Evolutionary conservation across 2,888 invertebrate species (phyloP).

Genomic region (Acronicta alni): DNA sequence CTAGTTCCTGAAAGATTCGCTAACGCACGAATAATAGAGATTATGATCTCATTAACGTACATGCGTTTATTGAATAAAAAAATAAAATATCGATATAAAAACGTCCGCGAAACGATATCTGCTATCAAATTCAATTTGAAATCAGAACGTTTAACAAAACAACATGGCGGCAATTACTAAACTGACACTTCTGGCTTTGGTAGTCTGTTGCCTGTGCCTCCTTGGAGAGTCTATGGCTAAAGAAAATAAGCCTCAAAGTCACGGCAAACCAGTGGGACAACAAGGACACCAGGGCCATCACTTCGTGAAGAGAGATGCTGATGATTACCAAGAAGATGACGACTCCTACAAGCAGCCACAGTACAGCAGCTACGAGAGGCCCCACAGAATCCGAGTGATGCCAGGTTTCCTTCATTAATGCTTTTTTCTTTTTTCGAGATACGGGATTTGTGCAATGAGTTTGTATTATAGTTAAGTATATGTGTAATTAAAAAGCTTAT

Average conservation of each 20-base stretch:
- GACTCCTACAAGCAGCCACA: constrained; percentile 53
- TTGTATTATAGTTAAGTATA: neutral
- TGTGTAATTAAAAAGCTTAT: constrained; percentile 29
- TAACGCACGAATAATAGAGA: constrained; percentile 16
- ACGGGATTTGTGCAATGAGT: constrained; percentile 36
- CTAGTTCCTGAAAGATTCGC: constrained; percentile 15
- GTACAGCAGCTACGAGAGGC: constrained; percentile 64
- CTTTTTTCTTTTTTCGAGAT: constrained; percentile 3
- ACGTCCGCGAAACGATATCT: neutral
- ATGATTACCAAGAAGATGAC: constrained; percentile 64
- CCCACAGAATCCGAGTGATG: constrained; percentile 74
- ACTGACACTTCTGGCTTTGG: constrained; percentile 62
- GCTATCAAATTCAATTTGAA: constrained; percentile 20
- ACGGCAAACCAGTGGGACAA: constrained; percentile 1
- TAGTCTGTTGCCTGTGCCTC: constrained; percentile 62
- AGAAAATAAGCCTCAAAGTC: constrained; percentile 24
- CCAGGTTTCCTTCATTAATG: constrained; percentile 75
- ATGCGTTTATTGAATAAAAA: constrained; percentile 49
- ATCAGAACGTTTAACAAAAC: constrained; percentile 30
- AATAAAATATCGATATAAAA: constrained; percentile 40
- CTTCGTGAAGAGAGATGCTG: constrained; percentile 72
- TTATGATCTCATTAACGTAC: constrained; percentile 13
- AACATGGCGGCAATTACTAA: constrained; percentile 68
- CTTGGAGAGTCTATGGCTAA: constrained; percentile 54
- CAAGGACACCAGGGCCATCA: constrained; percentile 51